Conservation (phyloP, 2,888 invertebrate species). For the Eretmocerus hayati region DNA sequence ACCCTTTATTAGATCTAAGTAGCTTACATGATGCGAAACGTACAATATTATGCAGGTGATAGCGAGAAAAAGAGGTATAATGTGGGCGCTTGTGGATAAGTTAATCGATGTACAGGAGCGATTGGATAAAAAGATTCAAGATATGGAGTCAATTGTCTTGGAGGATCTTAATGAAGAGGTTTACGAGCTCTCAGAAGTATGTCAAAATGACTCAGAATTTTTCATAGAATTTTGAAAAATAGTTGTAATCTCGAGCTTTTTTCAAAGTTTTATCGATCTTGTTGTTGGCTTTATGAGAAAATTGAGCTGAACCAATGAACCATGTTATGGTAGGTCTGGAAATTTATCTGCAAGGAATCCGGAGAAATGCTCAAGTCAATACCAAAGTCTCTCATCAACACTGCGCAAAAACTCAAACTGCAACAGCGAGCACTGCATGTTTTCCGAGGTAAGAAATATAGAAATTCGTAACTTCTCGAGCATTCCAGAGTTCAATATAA, state of each 20-base stretch:
- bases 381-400: slow-evolving; percentile 57
- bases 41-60: slow-evolving; percentile 61
- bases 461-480: no score
- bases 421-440: slow-evolving; percentile 86
- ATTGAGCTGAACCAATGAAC: no score
- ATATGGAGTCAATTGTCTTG: slow-evolving; percentile 65
- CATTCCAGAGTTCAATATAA: no score
- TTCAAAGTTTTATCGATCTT: no score
- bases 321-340: no score
- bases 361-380: slow-evolving; percentile 59
- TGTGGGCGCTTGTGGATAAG: slow-evolving; percentile 60
- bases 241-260: no score
- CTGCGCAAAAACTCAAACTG: slow-evolving; percentile 66
- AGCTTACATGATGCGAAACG: no score
- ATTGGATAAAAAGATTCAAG: slow-evolving; percentile 56
- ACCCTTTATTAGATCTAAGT: no score
- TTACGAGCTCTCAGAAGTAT: slow-evolving; percentile 65
- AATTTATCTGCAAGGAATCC: no score
- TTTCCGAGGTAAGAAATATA: slow-evolving; percentile 57
- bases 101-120: slow-evolving; percentile 70
- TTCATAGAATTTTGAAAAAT: no score
- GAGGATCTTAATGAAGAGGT: slow-evolving; percentile 57
- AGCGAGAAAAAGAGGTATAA: slow-evolving; percentile 55
- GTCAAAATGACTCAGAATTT: no score
- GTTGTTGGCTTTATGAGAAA: no score